Evolutionary conservation across 2,888 invertebrate genomes (phyloP).

Genomic region (Nomada ferruginata): DNA sequence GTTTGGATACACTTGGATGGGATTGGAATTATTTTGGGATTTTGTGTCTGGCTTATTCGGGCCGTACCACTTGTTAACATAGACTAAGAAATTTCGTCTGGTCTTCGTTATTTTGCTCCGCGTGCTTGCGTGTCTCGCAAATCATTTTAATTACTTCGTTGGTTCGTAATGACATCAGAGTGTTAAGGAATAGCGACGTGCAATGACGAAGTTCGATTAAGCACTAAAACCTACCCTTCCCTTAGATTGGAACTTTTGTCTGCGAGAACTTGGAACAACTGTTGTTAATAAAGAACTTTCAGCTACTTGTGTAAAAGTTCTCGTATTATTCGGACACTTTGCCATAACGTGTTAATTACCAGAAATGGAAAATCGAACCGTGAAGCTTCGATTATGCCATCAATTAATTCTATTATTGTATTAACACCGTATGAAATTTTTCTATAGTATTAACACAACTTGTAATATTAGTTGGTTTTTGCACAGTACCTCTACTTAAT

Average conservation of each 20-base stretch:
- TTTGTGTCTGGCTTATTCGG: too few relatives aligned
- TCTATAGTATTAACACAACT: too few relatives aligned
- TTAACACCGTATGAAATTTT: too few relatives aligned
- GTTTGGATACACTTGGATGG: too few relatives aligned
- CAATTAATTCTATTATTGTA: not conserved
- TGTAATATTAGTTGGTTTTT: too few relatives aligned
- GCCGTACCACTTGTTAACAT: too few relatives aligned
- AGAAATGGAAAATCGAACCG: not conserved
- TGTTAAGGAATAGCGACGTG: not conserved
- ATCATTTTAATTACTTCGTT: slow-evolving; percentile 9
- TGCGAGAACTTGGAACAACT: slow-evolving; percentile 33
- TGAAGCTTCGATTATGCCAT: not conserved
- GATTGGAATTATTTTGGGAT: too few relatives aligned
- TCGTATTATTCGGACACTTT: slow-evolving; percentile 4
- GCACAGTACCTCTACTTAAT: too few relatives aligned
- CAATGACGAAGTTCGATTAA: slow-evolving; percentile 22
- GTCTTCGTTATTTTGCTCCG: too few relatives aligned
- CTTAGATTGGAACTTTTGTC: slow-evolving; percentile 10
- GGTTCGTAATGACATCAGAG: not conserved
- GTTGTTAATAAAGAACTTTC: slow-evolving; percentile 53
- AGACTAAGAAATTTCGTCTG: not conserved
- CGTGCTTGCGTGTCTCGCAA: not conserved
- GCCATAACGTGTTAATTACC: slow-evolving; percentile 37
- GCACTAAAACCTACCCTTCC: slow-evolving; percentile 22
- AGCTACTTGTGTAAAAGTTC: slow-evolving; percentile 36